Conservation (phyloP, 2,797 vertebrate genomes). For the Enteromius afrohamiltoni region DNA sequence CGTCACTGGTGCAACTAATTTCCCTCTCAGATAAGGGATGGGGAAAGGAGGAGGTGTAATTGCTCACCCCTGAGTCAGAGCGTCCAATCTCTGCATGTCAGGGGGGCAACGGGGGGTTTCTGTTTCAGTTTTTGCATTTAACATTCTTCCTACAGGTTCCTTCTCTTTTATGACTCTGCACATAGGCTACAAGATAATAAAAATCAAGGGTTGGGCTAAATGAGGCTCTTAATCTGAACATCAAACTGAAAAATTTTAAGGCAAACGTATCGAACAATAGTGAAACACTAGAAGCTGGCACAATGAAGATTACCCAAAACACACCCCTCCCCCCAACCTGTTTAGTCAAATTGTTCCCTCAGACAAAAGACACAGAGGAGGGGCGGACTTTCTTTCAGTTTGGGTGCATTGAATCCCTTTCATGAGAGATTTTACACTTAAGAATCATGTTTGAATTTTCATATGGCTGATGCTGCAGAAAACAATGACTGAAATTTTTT, state of each 20-base stretch:
- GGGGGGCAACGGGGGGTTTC: not conserved
- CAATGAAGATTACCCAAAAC: constrained; percentile 43
- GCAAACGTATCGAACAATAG: not conserved
- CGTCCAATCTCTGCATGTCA: constrained; percentile 42
- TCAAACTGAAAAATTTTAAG: constrained; percentile 4
- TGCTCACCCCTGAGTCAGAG: constrained; percentile 54
- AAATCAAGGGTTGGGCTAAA: not conserved
- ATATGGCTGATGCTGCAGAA: constrained; percentile 4
- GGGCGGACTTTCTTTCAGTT: not conserved
- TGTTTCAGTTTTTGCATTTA: constrained; percentile 24
- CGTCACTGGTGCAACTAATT: constrained; percentile 55
- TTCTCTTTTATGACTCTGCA: not conserved
- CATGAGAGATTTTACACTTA: constrained; percentile 44
- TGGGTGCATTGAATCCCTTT: constrained; percentile 16
- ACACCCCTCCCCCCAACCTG: constrained; percentile 39
- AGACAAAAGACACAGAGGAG: constrained; percentile 42
- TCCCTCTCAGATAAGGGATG: constrained; percentile 50
- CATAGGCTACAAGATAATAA: not conserved
- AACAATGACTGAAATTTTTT: not conserved
- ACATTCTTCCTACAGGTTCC: constrained; percentile 33
- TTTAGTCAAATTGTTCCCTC: constrained; percentile 44
- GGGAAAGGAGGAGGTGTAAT: constrained; percentile 16
- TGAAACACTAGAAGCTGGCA: constrained; percentile 34
- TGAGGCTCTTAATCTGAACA: not conserved
- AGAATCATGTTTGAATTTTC: not conserved